Percentiles rank a stretch among this genome's conserved stretches.
Evolutionary conservation across 2,797 vertebrate genomes (phyloP).

Genomic region (Xiphophorus birchmanni): DNA sequence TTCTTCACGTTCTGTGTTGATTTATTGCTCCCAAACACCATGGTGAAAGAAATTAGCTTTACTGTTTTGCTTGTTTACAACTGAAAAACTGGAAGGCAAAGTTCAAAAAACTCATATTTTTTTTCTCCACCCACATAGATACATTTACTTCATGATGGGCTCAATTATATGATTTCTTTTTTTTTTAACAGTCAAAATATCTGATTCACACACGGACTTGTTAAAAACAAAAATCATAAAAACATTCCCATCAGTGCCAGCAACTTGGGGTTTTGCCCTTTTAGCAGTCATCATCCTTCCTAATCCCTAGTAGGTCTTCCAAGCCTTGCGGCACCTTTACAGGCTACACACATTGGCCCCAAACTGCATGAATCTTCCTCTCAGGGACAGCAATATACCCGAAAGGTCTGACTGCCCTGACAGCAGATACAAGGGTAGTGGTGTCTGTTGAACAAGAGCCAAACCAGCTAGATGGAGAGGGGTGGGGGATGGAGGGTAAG

Average conservation of each 20-base stretch:
- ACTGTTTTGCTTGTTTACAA: conserved; percentile 13
- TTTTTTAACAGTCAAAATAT: conserved; percentile 7
- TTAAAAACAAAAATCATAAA: not conserved
- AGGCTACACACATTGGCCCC: conserved; percentile 20
- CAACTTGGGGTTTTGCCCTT: conserved; percentile 40
- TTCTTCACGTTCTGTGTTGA: not conserved
- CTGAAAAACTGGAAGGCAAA: conserved; percentile 28
- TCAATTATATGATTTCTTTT: not conserved
- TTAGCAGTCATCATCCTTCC: conserved; percentile 47
- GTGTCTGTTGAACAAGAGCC: conserved; percentile 63
- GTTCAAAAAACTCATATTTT: conserved; percentile 7
- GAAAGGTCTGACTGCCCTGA: conserved; percentile 57
- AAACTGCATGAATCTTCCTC: conserved; percentile 48
- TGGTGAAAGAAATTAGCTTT: not conserved
- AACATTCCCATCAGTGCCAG: conserved; percentile 6
- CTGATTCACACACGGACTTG: conserved; percentile 20
- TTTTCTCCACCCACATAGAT: conserved; percentile 28
- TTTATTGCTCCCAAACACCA: not conserved
- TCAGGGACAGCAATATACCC: conserved; percentile 56
- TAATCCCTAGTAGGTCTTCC: conserved; percentile 63
- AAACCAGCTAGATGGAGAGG: conserved; percentile 53
- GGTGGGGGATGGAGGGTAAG: conserved; percentile 27
- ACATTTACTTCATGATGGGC: conserved; percentile 30
- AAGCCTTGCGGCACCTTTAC: conserved; percentile 54
- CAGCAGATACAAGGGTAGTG: conserved; percentile 53